These are phyloP conservation scores for Lacanobia wlatinum DNA, from an alignment of 2,888 invertebrate species.

Conservation along the genomic window DNA sequence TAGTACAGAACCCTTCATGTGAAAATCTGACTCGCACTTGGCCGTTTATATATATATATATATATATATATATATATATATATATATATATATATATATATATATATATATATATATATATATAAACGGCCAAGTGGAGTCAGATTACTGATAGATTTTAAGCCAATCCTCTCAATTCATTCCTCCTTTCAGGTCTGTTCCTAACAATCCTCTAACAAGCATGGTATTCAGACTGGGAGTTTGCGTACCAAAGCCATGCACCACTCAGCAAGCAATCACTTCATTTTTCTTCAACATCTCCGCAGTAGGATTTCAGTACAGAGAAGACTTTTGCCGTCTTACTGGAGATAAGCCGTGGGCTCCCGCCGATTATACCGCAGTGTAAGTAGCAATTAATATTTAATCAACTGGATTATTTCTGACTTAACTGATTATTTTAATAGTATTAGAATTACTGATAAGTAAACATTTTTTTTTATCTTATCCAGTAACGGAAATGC, in stretches of 20 bases:
- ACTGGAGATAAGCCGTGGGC: conserved; percentile 51
- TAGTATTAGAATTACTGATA: conserved; percentile 1
- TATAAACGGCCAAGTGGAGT: too few relatives aligned
- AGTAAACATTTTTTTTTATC: not conserved
- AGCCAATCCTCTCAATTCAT: not conserved
- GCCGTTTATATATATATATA: too few relatives aligned
- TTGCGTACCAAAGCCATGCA: conserved; percentile 54
- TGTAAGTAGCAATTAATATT: conserved; percentile 35
- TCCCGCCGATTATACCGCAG: conserved; percentile 43
- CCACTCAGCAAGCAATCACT: conserved; percentile 48
- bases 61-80: too few relatives aligned
- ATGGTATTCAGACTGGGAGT: conserved; percentile 45
- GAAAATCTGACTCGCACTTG: too few relatives aligned
- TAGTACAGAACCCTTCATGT: too few relatives aligned
- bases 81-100: too few relatives aligned
- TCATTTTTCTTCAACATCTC: conserved; percentile 52
- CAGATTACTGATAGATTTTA: not conserved
- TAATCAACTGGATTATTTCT: conserved; percentile 6
- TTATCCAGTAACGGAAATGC: not conserved
- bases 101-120: too few relatives aligned
- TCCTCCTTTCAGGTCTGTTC: conserved; percentile 35
- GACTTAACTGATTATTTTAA: not conserved
- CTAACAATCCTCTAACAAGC: conserved; percentile 26
- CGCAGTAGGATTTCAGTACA: conserved; percentile 41
- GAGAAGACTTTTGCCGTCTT: conserved; percentile 49